Evolutionary conservation across 1,140 invertebrate genomes (phyloP), one percentile per base, ranked within the genome.

Genomic region (Aphis gossypii): DNA sequence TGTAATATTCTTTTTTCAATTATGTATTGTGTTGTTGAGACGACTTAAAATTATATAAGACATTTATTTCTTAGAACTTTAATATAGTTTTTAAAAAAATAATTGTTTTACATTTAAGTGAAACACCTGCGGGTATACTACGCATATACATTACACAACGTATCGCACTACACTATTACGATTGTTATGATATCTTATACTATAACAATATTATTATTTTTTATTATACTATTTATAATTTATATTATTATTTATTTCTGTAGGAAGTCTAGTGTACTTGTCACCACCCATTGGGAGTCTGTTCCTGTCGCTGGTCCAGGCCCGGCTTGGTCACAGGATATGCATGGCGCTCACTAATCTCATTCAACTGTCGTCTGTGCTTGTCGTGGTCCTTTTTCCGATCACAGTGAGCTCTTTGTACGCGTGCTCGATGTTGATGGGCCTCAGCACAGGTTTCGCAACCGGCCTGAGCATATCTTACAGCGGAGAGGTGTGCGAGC

Each of bases 401-500:
- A 21, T 25, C 68, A 51, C 30, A 1, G 68, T 92, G 60, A 35
- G 0, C 44, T 51, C 20, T 3, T 8, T 92, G 46, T 83, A 82
- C 68, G 20, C 35, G 90, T 82, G 90, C 14, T 82, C 90, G 6
- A 30, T 83, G 9, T 48, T 92, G 44, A 92, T 92, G 90, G 90
- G 90, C n/a, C n/a, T 92, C 44, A 83, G 68, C 44, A 92, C 68
- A n/a, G 90, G 90, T 9, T 83, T 48, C 6, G 90, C 90, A 20
- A 83, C 68, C 3, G 76, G 76, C 30, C 68, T 92, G 44, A 35
- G 76, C 68, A 51, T 76, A 48, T 92, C 90, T 46, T 92, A 92
- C 90, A 92, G 90, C 9, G 90, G 90, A 2, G 90, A 92, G 38
- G 90, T 92, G 46, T 92, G 90, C n/a, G 90, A 92, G 14, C 90